phyloP scores from a whole-genome alignment of 2,797 vertebrate species.

The Tiaroga cobitis region DNA sequence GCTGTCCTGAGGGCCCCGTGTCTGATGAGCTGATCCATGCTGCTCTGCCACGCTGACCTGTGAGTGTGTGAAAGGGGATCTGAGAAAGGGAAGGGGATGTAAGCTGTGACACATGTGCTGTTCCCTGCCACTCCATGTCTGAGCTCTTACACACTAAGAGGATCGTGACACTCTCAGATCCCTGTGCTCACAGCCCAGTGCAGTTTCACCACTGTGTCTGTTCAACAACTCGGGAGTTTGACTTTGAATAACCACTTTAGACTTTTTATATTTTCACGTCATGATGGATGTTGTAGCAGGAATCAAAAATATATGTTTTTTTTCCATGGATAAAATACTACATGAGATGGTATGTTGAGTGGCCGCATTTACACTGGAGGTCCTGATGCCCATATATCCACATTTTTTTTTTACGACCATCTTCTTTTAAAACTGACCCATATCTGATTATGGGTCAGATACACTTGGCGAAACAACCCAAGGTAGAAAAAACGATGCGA shows the following conservation, averaged over 20 bases:
- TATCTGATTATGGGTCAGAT: too few species aligned
- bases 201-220: constrained; percentile 16
- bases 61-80: constrained; percentile 72
- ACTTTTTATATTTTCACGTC: not conserved
- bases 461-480: not conserved
- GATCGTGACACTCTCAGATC: constrained; percentile 51
- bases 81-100: constrained; percentile 79
- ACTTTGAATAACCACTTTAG: constrained; percentile 5
- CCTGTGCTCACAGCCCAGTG: constrained; percentile 43
- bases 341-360: not conserved
- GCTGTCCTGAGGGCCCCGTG: constrained; percentile 59
- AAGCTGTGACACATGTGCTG: constrained; percentile 46
- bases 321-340: not conserved
- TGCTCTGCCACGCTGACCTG: constrained; percentile 28
- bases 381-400: not conserved
- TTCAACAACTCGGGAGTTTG: not conserved
- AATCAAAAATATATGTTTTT: not conserved
- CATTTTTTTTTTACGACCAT: too few species aligned
- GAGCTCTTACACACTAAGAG: not conserved
- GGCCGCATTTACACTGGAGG: not conserved
- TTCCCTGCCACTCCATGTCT: constrained; percentile 52
- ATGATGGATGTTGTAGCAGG: not conserved
- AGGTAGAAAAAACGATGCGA: too few species aligned
- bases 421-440: too few species aligned
- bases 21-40: constrained; percentile 35